Evolutionary conservation across 1,140 invertebrate species (phyloP), one percentile per base, ranked within the genome.

Genomic region (Kradibia gibbosae): DNA sequence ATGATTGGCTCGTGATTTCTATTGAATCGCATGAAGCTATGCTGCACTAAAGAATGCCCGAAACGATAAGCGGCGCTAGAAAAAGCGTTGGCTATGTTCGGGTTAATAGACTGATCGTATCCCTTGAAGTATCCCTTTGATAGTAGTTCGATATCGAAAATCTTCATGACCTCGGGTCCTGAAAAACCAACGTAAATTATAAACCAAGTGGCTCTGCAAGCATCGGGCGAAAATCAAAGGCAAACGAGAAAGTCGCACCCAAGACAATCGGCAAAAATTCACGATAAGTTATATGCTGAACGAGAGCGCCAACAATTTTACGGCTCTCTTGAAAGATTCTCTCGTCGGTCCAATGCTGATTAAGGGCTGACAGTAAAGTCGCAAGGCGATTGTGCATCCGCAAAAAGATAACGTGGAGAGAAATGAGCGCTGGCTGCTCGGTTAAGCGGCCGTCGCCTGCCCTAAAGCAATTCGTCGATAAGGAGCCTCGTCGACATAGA

Each of bases 1-100:
- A 91, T 91, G 42, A 95, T 88, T 1, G 94, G 92, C 62, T 91
- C 89, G 87, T 95, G 95, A 82, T 93, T 89, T 10, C 91, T 92
- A 84, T 95, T 93, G 85, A 92, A 94, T 75, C 95, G 90, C 25
- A 94, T 88, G 85, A 95, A 95, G 36, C 93, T 94, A 0, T 95
- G 95, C 84, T 98, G 96, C 1, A 99, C 95, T 31, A 99, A 88
- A 36, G 97, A 98, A 89, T 99, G 98, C 0, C 98, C 98, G 90
- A 99, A 99, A 28, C 97, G 93, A 90, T 96, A 98, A n/a, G 97
- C 99, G 2, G 98, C 98, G 0, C 97, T 94, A 0, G 97, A 95
- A 91, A 99, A 99, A 70, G 96, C 95, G 89, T 99, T 99, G 22
- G 96, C 94, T 20, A 99, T 94, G 22, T 94, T 94, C 0, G 98